Conservation (phyloP, 2,888 invertebrate genomes). For the Melangyna quadrimaculata region DNA sequence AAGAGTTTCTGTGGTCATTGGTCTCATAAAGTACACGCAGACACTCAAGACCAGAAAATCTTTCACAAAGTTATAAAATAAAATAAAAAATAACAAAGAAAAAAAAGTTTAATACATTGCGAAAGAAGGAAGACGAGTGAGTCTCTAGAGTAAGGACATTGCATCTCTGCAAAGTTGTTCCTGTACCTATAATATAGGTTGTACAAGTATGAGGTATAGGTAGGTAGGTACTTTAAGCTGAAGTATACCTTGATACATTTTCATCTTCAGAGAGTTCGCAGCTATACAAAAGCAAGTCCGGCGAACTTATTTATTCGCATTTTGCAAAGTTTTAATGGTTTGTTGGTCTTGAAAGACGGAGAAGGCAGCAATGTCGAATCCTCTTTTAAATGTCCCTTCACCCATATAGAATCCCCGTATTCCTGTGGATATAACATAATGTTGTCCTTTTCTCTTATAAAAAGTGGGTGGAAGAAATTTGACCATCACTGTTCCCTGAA, state of each 20-base stretch:
- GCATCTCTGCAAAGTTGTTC: slow-evolving; percentile 48
- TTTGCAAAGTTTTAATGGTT: slow-evolving; percentile 70
- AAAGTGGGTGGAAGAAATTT: background rate
- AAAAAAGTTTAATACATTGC: background rate
- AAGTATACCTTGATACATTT: slow-evolving; percentile 56
- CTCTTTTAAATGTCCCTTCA: background rate
- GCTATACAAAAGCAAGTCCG: slow-evolving; percentile 46
- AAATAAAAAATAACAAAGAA: background rate
- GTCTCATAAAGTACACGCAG: slow-evolving; percentile 67
- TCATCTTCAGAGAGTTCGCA: slow-evolving; percentile 32
- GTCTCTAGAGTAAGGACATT: slow-evolving; percentile 40
- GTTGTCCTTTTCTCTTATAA: background rate
- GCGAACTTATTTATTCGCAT: slow-evolving; percentile 67
- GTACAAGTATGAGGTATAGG: slow-evolving; percentile 35
- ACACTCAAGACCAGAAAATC: slow-evolving; percentile 57
- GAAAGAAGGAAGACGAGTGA: slow-evolving; percentile 1
- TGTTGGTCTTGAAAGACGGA: slow-evolving; percentile 56
- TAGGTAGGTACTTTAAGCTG: slow-evolving; percentile 43
- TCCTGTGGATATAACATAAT: slow-evolving; percentile 26
- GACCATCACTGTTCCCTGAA: slow-evolving; percentile 40
- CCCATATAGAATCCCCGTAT: slow-evolving; percentile 5
- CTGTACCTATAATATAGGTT: background rate
- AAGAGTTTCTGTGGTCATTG: slow-evolving; percentile 65
- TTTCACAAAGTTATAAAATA: slow-evolving; percentile 5
- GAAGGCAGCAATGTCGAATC: background rate